A percentile compares a stretch with the other conserved stretches of the same genome.
These are phyloP conservation scores for Fragum fragum DNA, from an alignment of 2,888 invertebrate species.

Conservation along the genomic window DNA sequence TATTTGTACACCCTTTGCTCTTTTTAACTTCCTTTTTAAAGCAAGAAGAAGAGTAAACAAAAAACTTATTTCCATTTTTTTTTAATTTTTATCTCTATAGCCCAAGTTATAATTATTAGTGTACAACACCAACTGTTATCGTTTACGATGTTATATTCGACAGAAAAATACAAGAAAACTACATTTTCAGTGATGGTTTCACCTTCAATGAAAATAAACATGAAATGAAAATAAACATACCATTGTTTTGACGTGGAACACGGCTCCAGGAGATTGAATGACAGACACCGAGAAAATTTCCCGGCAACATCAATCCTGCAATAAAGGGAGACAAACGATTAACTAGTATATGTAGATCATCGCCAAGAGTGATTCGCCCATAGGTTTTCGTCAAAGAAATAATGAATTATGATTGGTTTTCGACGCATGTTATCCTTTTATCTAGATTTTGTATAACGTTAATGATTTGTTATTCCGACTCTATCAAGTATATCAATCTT, in stretches of 20 bases:
- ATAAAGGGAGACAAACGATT: slow-evolving; percentile 23
- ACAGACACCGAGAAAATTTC: no score
- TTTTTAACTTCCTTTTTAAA: no score
- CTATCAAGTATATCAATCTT: not conserved
- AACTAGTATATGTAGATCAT: not conserved
- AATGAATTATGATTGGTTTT: slow-evolving; percentile 16
- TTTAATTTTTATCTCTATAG: no score
- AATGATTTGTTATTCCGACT: not conserved
- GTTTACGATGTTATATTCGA: no score
- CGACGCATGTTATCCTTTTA: slow-evolving; percentile 11
- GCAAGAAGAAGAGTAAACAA: no score
- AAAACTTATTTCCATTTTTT: no score
- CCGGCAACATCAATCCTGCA: not conserved
- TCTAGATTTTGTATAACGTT: not conserved
- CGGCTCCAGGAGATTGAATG: not conserved
- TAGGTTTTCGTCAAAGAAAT: not conserved
- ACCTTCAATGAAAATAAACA: slow-evolving; percentile 6
- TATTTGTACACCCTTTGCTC: no score
- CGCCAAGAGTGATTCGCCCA: slow-evolving; percentile 9
- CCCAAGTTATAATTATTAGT: no score
- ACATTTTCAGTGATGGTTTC: not conserved
- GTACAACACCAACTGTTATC: no score
- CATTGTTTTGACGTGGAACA: not conserved
- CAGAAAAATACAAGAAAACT: not conserved
- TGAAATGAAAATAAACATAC: slow-evolving; percentile 1